These are phyloP conservation scores for Heterotis niloticus DNA, from an alignment of 2,113 vertebrate species.

Conservation along the genomic window DNA sequence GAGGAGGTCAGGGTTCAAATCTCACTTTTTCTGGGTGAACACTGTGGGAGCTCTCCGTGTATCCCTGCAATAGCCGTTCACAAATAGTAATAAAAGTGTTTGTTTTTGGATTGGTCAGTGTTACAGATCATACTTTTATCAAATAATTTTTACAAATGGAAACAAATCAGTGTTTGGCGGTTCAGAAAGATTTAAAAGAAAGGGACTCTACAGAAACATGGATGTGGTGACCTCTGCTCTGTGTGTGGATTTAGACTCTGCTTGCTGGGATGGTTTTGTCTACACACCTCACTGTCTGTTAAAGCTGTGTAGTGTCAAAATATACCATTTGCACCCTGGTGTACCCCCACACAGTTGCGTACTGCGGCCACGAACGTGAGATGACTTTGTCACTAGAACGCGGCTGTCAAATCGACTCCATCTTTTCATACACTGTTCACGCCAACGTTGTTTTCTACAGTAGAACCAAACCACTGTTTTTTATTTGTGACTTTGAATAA, in stretches of 20 bases:
- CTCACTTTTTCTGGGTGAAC: not conserved
- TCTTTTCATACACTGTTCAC: not conserved
- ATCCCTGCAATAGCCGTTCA: not conserved
- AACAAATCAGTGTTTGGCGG: not conserved
- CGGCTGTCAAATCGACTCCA: not conserved
- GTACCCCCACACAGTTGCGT: no score
- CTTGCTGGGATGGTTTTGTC: slow-evolving; percentile 8
- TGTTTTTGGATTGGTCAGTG: not conserved
- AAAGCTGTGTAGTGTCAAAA: not conserved
- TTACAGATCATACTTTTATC: not conserved
- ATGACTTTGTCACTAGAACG: slow-evolving; percentile 67
- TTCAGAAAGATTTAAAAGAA: not conserved
- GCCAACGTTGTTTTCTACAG: no score
- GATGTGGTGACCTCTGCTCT: not conserved
- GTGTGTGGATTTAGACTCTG: not conserved
- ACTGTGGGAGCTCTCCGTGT: not conserved
- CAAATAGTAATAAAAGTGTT: not conserved
- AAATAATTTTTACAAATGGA: no score
- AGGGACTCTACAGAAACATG: not conserved
- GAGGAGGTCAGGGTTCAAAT: no score
- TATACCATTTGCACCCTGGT: not conserved
- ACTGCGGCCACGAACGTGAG: no score
- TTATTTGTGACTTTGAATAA: not conserved
- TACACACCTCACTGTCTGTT: not conserved
- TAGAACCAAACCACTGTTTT: not conserved